These are phyloP conservation scores for Fragum fragum DNA, from an alignment of 2,888 invertebrate species.

Conservation along the genomic window DNA sequence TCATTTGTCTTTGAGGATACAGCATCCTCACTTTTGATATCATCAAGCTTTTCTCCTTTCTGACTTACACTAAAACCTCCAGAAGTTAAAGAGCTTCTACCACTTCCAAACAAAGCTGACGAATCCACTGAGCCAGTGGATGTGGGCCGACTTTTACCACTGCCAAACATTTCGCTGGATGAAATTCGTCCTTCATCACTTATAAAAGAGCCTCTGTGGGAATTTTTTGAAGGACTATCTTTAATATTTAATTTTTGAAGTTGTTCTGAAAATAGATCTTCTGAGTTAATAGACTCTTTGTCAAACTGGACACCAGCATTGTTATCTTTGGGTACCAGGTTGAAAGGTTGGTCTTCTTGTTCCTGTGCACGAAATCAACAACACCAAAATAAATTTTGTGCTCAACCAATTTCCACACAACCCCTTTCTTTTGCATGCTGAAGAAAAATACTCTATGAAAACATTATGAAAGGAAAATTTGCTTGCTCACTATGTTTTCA, in stretches of 20 bases:
- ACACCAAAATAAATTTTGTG: no score
- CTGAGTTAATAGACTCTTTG: not conserved
- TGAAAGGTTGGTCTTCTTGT: not conserved
- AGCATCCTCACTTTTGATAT: not conserved
- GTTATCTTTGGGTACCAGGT: not conserved
- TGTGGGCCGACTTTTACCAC: not conserved
- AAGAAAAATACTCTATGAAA: no score
- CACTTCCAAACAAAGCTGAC: conserved; percentile 20
- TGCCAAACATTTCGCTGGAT: not conserved
- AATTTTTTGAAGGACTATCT: not conserved
- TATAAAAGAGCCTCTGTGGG: not conserved
- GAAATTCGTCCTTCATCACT: not conserved
- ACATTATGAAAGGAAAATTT: no score
- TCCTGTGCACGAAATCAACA: not conserved
- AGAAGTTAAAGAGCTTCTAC: not conserved
- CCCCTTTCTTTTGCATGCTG: no score
- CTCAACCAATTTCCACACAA: no score
- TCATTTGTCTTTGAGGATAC: not conserved
- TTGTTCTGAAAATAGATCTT: not conserved
- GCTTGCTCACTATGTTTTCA: no score
- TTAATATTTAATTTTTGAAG: not conserved
- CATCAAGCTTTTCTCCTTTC: not conserved
- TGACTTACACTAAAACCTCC: not conserved
- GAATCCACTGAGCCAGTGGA: not conserved
- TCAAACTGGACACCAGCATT: not conserved